phyloP scores from a whole-genome alignment of 1,140 invertebrate genomes.

The Drosophila kurseongensis region DNA sequence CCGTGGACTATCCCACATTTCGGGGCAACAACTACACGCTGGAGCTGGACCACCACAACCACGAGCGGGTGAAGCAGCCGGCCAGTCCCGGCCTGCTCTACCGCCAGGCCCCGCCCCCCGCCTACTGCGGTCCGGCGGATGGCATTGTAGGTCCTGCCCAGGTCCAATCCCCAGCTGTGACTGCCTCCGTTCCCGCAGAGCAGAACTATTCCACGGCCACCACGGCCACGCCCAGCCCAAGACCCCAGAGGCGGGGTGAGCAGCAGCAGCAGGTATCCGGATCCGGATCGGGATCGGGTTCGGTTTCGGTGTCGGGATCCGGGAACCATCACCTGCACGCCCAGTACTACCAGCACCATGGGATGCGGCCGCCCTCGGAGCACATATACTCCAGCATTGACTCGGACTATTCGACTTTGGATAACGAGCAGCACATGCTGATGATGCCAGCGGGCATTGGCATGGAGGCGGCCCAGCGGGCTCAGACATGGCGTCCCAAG shows the following conservation, averaged over 20 bases:
- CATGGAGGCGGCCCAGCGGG: conserved; percentile 40
- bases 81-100: conserved; percentile 85
- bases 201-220: conserved; percentile 88
- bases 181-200: conserved; percentile 52
- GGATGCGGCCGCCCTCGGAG: conserved; percentile 90
- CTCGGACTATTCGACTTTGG: conserved; percentile 88
- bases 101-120: conserved; percentile 83
- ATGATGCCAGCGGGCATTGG: conserved; percentile 60
- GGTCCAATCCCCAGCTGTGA: conserved; percentile 29
- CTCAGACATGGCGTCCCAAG: conserved; percentile 74
- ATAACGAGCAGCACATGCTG: conserved; percentile 83
- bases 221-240: conserved; percentile 87
- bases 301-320: not conserved
- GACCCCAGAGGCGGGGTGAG: conserved; percentile 86
- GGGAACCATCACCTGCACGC: conserved; percentile 62
- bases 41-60: conserved; percentile 85
- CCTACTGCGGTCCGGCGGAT: conserved; percentile 81
- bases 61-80: conserved; percentile 87
- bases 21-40: conserved; percentile 87
- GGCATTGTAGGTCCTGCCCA: not conserved
- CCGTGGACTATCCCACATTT: conserved; percentile 86
- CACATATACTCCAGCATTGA: conserved; percentile 95
- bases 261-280: no score
- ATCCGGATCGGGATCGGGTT: conserved; percentile 8
- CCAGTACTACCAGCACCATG: conserved; percentile 84